Base-by-base conservation (phyloP, 2,888 invertebrate genomes). In the Nymphalis urticae region DNA sequence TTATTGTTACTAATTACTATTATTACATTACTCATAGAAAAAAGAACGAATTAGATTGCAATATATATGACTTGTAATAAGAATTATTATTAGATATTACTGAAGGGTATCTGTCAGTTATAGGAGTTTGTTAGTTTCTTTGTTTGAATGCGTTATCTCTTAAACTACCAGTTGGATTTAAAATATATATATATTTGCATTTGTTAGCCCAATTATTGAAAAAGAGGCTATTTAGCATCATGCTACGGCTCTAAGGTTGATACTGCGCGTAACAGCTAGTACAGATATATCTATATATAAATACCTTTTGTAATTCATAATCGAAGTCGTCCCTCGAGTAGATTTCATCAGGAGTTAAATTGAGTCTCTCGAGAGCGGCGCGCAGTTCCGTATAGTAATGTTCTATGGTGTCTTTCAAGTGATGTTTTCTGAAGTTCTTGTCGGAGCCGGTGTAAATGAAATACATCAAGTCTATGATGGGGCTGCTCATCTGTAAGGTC, bases 401-500 rank as follows among this genome's bases (percentile, higher is more conserved):
- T 6, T 81, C 78, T 2, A 81, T 27, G 5, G 78, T 76, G n/a
- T 73, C 62, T 5, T 72, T 47, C 56, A 77, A 77, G 69, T 80
- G 66, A 1, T 72, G 63, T 27, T 65, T 69, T 1, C 83, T 76
- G 65, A 82, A 84, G 16, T 76, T 69, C 54, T 78, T 77, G 54
- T 83, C 82, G 3, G 82, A 77, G 4, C 80, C 82, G 48, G 63
- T 66, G 73, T 79, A 77, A 36, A 82, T 76, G 66, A 82, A 79
- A 72, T 79, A 81, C 64, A 82, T 67, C 1, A 83, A 51, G 59
- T 75, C 75, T 10, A 68, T 16, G 8, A 74, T 64, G 2, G 75
- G 75, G 21, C 71, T 73, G n/a, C 69, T 71, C 8, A 65, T 54
- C 19, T 69, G 69, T 13, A 74, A 61, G 6, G 72, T 76, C 63